Conservation (phyloP, 1,140 invertebrate genomes). For the Theocolax elegans region DNA sequence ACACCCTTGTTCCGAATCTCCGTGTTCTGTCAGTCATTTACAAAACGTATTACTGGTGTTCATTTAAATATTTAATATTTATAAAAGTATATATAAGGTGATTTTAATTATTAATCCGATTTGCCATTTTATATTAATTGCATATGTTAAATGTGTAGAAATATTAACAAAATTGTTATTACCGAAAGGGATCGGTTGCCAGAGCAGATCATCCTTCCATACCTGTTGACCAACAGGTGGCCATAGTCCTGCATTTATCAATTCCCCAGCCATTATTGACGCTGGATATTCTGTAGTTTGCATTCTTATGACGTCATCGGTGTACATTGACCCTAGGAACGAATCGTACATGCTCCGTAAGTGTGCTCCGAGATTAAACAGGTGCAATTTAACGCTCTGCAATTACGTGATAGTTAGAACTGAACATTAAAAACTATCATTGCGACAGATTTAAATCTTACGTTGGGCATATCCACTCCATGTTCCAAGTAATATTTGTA, state of each 20-base stretch:
- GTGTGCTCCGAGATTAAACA: conserved; percentile 55
- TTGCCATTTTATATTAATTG: too few relatives aligned
- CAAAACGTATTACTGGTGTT: too few relatives aligned
- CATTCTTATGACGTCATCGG: conserved; percentile 58
- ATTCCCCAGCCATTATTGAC: conserved; percentile 70
- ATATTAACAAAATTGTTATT: too few relatives aligned
- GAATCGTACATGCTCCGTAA: conserved; percentile 53
- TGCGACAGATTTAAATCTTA: conserved; percentile 38
- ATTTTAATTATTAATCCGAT: too few relatives aligned
- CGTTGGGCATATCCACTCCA: conserved; percentile 50
- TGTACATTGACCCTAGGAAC: conserved; percentile 54
- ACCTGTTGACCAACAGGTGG: conserved; percentile 60
- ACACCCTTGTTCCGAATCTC: too few relatives aligned
- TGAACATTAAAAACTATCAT: conserved; percentile 7
- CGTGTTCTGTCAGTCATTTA: too few relatives aligned
- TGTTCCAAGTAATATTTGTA: conserved; percentile 49
- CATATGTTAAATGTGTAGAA: too few relatives aligned
- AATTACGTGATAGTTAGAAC: neutral
- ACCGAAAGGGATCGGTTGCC: conserved; percentile 71
- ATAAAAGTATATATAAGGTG: too few relatives aligned
- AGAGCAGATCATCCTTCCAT: conserved; percentile 64
- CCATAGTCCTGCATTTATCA: conserved; percentile 69
- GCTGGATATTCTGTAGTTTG: conserved; percentile 66
- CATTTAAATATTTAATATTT: too few relatives aligned
- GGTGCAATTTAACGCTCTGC: conserved; percentile 49